A percentile compares a stretch with the other conserved stretches of the same genome.
Evolutionary conservation across 2,113 vertebrate species (phyloP).

Genomic region (Alouatta palliata): DNA sequence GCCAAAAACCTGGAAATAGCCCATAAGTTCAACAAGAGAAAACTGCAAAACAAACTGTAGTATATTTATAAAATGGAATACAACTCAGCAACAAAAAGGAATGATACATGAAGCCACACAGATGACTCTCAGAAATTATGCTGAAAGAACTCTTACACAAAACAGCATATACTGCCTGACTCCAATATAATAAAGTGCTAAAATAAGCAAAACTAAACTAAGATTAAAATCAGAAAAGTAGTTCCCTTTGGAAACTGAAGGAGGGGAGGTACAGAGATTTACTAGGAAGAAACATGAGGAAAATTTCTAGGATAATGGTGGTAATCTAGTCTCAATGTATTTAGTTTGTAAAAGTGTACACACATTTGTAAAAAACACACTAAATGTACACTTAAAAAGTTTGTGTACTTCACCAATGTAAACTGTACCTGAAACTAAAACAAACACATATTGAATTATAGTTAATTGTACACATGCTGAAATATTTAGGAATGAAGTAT

Average conservation of each 20-base stretch:
- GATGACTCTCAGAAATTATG: neutral
- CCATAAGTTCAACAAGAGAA: slow-evolving; percentile 1
- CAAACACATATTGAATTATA: neutral
- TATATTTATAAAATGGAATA: neutral
- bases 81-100: neutral
- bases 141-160: neutral
- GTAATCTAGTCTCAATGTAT: neutral
- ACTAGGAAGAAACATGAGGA: neutral
- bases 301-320: neutral
- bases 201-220: neutral
- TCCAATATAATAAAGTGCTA: neutral
- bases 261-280: neutral
- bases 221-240: neutral
- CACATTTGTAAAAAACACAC: neutral
- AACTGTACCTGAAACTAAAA: neutral
- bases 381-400: neutral
- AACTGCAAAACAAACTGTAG: neutral
- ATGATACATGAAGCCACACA: neutral
- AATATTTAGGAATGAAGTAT: neutral
- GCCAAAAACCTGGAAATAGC: neutral
- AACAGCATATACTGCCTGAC: neutral
- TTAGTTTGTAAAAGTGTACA: neutral
- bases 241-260: neutral
- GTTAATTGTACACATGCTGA: neutral
- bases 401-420: neutral